Evolutionary conservation across 1,140 invertebrate genomes (phyloP).

Genomic region (Periplaneta americana): DNA sequence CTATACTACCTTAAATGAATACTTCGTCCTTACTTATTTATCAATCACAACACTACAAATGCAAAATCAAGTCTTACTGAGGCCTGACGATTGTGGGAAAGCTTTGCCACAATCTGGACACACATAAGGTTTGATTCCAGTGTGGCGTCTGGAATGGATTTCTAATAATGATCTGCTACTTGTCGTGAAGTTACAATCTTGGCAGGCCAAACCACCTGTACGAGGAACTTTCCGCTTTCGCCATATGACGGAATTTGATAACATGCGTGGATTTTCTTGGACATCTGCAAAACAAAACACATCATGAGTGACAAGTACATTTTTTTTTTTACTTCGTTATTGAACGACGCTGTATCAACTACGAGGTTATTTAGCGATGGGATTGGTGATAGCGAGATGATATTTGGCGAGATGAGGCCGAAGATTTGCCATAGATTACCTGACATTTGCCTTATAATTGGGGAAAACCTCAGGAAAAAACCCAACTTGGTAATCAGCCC

Average conservation of each 20-base stretch:
- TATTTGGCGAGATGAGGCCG: no score
- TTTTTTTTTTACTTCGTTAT: no score
- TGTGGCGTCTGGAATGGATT: conserved; percentile 4
- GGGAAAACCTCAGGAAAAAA: no score
- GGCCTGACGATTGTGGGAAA: conserved; percentile 7
- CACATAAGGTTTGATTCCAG: conserved; percentile 4
- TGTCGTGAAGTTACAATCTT: not conserved
- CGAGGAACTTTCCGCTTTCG: not conserved
- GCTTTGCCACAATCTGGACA: conserved; percentile 15
- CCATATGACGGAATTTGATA: not conserved
- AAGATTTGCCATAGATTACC: no score
- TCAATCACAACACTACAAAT: not conserved
- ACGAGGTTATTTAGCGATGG: no score
- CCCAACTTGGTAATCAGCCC: no score
- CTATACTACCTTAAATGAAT: not conserved
- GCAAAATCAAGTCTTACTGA: conserved; percentile 1
- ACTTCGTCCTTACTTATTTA: not conserved
- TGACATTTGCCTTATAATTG: no score
- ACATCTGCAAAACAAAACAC: not conserved
- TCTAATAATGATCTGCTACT: not conserved
- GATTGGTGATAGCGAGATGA: no score
- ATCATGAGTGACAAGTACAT: no score
- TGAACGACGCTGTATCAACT: no score
- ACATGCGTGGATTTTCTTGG: not conserved
- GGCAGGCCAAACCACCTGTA: not conserved